These are phyloP conservation scores for Teinopalpus imperialis DNA, from an alignment of 2,888 invertebrate genomes.

Conservation along the genomic window DNA sequence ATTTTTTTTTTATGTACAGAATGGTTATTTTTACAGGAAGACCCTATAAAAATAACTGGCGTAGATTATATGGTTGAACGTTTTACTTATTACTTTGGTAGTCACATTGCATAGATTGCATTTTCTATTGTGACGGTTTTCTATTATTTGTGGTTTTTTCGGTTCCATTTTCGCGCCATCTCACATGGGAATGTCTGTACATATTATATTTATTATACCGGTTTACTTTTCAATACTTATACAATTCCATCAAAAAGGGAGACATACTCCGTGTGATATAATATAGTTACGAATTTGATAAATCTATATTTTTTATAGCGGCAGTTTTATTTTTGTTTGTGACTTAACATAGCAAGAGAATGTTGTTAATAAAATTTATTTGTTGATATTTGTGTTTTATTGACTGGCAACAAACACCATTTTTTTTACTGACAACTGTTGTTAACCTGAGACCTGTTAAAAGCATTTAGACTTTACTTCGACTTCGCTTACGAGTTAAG, in stretches of 20 bases:
- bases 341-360: conserved; percentile 47
- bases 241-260: conserved; percentile 28
- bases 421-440: too few species aligned
- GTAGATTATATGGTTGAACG: too few species aligned
- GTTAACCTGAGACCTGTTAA: too few species aligned
- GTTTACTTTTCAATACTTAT: conserved; percentile 13
- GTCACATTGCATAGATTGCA: too few species aligned
- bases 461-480: too few species aligned
- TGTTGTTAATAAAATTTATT: conserved; percentile 48
- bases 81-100: too few species aligned
- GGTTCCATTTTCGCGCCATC: conserved; percentile 19
- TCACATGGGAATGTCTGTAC: conserved; percentile 21
- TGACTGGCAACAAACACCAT: too few species aligned
- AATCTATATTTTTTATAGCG: conserved; percentile 52
- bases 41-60: too few species aligned
- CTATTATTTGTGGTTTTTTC: conserved; percentile 15
- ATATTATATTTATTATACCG: neutral
- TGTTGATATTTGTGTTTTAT: conserved; percentile 38
- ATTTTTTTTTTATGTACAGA: too few species aligned
- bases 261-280: conserved; percentile 44
- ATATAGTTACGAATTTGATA: conserved; percentile 35
- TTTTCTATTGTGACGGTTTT: conserved; percentile 24
- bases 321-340: conserved; percentile 45
- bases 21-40: too few species aligned
- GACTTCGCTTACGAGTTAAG: too few species aligned